Percentiles rank a stretch among this genome's conserved stretches.
Conservation (phyloP, 2,797 vertebrate species). For the Malacoraja senta region DNA sequence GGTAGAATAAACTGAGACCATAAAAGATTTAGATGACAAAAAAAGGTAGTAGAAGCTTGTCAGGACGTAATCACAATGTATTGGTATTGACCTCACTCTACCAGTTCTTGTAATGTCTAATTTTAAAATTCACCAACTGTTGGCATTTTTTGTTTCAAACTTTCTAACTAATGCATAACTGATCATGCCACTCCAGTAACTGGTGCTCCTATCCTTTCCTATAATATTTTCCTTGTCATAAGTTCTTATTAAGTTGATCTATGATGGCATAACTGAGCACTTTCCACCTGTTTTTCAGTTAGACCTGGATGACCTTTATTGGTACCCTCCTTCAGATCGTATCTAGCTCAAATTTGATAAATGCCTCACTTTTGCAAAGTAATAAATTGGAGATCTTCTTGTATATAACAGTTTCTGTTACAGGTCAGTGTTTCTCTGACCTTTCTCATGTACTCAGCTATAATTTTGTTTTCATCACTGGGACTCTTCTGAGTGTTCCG, state of each 20-base stretch:
- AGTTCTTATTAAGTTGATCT: not conserved
- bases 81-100: not conserved
- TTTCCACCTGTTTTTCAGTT: not conserved
- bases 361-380: not conserved
- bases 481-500: not conserved
- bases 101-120: not conserved
- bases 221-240: not conserved
- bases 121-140: not conserved
- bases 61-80: too few species aligned
- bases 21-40: not conserved
- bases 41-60: not conserved
- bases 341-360: not conserved
- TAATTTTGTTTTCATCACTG: not conserved
- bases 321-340: not conserved
- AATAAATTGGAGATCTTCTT: not conserved
- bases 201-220: not conserved
- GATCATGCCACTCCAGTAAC: not conserved
- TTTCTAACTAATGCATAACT: too few species aligned
- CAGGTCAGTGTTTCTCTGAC: not conserved
- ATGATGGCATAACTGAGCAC: not conserved
- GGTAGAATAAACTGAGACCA: not conserved
- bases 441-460: not conserved
- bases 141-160: not conserved
- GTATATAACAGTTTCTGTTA: not conserved
- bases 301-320: not conserved